Evolutionary conservation across 2,888 invertebrate genomes (phyloP), one percentile per base, ranked within the genome.

Genomic region (Troglohyphantes excavatus): DNA sequence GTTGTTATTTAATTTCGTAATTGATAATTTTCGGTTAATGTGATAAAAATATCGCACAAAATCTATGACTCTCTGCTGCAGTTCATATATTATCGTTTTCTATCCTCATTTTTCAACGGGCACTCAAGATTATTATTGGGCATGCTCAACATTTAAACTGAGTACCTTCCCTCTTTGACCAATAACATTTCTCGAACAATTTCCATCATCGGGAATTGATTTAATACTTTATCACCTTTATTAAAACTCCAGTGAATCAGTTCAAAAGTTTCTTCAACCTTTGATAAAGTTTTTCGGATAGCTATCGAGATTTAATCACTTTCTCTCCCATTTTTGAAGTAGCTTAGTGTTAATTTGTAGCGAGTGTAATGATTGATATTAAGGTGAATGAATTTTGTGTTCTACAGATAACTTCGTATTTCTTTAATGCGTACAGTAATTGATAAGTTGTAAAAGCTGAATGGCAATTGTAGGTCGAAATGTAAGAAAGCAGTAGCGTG

Each of bases 81-180:
- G 53, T 39, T 39, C 1, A 53, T n/a, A 53, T 53, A 13, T 5
- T 53, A 53, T 29, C 33, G 19, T n/a, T 68, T 33, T 29, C 29
- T 11, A n/a, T 33, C 11, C n/a, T n/a, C 17, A 68, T 33, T 68
- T 68, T 68, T 68, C 68, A 68, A n/a, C 68, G 21, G 19, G 33
- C 33, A 68, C 68, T 68, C 68, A 27, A 68, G 68, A 68, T 68
- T 27, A 53, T 23, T 65, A 13, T 63, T 19, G 11, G 19, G 19
- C n/a, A n/a, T n/a, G n/a, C 23, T 65, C 17, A 53, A 53, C n/a
- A 0, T 33, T 33, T 53, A n/a, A 6, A 17, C 5, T 53, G 13
- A 53, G 13, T 53, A 53, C n/a, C n/a, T 53, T 53, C n/a, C 5
- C n/a, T 53, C 17, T n/a, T 0, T 53, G 53, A n/a, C 53, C 2